Evolutionary conservation across 2,113 vertebrate species (phyloP), one percentile per base, ranked within the genome.

Genomic region (Bucco capensis): DNA sequence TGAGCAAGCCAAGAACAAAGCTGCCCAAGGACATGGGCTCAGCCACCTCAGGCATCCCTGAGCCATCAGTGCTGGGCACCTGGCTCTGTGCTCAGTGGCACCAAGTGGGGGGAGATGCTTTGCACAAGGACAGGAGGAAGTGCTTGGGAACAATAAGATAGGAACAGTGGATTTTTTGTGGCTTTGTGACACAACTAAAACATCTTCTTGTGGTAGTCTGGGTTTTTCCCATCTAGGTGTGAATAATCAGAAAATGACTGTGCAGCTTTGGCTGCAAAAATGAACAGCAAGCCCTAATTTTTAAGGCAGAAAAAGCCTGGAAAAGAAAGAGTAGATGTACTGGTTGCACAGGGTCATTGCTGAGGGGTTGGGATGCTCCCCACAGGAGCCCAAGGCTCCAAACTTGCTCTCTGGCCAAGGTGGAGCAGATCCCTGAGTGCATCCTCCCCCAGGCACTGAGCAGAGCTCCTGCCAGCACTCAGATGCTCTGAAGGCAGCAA

Each of bases 261-360:
- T 38, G 19, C 15, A 81, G 37, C 11, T 81, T 86, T 30, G 61
- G 49, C 49, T 17, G 56, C 23, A 78, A 83, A 86, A 72, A 28
- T 25, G n/a, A 75, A 14, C 33, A 42, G 25, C 9, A 53, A 16
- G 53, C 8, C 33, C 31, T 38, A 2, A 35, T 79, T 83, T 92
- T 73, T 0, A 51, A 61, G 17, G 17, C 14, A 61, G 37, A 90
- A 85, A 42, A 61, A 35, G 75, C 62, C 10, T 62, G 18, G 33
- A 85, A 82, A 93, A 66, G 12, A 89, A 75, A 86, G 18, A 15
- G 37, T 82, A 69, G 19, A 40, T 89, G 84, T 87, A 37, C 35
- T 82, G 47, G n/a, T 46, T 87, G 94, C 61, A 95, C 90, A 75
- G 31, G 31, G 25, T 79, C 10, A 22, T 83, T 84, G 42, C 46